phyloP scores from a whole-genome alignment of 2,113 vertebrate species.

The Lanius collurio region DNA sequence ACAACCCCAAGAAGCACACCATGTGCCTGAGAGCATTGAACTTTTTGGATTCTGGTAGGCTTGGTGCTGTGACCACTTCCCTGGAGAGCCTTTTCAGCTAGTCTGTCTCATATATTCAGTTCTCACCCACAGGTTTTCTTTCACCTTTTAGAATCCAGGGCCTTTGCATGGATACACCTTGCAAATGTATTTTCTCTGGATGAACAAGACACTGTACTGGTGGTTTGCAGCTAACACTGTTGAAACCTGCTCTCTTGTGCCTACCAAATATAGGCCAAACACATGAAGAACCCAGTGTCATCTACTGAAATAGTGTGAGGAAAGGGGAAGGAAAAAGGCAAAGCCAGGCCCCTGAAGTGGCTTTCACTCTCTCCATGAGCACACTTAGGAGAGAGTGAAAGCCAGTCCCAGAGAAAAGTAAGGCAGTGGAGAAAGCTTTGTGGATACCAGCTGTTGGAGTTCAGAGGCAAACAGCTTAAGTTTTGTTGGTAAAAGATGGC shows the following conservation, averaged over 20 bases:
- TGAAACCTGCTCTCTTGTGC: background rate
- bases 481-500: background rate
- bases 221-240: background rate
- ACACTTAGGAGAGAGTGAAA: background rate
- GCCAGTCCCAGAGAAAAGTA: background rate
- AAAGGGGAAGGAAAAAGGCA: background rate
- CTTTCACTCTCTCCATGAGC: background rate
- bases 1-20: background rate
- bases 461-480: background rate
- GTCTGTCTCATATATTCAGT: background rate
- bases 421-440: background rate
- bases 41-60: background rate
- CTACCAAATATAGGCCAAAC: background rate
- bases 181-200: background rate
- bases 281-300: background rate
- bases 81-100: background rate
- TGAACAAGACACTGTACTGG: background rate
- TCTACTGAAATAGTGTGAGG: background rate
- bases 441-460: background rate
- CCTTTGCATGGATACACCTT: background rate
- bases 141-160: background rate
- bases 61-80: background rate
- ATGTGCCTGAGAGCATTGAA: background rate
- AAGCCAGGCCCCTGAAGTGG: background rate
- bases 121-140: background rate